phyloP scores from a whole-genome alignment of 2,797 vertebrate species.

The Pseudochirops corinnae region DNA sequence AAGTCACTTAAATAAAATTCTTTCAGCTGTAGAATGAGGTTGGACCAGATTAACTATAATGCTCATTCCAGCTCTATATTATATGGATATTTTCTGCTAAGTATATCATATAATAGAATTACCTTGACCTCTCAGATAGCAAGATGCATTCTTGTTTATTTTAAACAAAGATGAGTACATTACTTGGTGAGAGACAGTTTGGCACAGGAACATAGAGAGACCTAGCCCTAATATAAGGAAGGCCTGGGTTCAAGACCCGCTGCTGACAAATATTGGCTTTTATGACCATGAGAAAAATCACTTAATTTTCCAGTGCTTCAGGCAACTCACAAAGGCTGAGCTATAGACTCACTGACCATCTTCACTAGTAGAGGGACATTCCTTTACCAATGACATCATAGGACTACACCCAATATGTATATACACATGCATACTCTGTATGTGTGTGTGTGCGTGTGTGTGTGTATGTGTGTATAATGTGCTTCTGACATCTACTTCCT shows the following conservation, averaged over 20 bases:
- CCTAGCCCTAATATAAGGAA: neutral
- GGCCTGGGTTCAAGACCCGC: neutral
- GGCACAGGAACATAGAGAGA: neutral
- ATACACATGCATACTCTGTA: no score
- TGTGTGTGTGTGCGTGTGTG: neutral
- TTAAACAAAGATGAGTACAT: neutral
- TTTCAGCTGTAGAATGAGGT: neutral
- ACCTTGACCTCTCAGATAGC: neutral
- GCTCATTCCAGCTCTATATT: neutral
- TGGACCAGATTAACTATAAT: neutral
- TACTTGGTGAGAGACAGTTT: neutral
- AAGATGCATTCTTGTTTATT: neutral
- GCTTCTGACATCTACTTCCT: neutral
- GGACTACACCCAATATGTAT: no score
- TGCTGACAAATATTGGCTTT: neutral
- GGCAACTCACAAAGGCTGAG: neutral
- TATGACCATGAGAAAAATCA: neutral
- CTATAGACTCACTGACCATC: neutral
- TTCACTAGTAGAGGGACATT: no score
- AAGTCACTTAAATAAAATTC: neutral
- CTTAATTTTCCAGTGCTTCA: neutral
- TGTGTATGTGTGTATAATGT: neutral
- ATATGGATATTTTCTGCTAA: neutral
- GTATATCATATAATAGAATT: neutral
- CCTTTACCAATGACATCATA: no score